Percentiles rank a stretch among this genome's conserved stretches.
Evolutionary conservation across 2,888 invertebrate species (phyloP).

Genomic region (Leucoma salicis): DNA sequence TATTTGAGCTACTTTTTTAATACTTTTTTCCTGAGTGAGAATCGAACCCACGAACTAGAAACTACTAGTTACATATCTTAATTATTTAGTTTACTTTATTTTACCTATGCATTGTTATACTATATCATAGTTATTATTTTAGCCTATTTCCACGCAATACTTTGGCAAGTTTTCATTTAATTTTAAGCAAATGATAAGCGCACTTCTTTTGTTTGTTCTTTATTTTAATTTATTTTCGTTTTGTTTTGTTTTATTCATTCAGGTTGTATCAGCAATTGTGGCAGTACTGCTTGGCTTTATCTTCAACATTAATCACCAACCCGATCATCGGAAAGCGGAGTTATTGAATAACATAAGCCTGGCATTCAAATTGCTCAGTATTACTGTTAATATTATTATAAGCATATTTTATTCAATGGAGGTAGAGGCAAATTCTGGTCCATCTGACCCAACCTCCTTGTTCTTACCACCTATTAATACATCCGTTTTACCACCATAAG

Average conservation of each 20-base stretch:
- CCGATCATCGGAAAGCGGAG: constrained; percentile 82
- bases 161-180: too few species aligned
- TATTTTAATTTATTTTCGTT: constrained; percentile 19
- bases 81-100: too few species aligned
- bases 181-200: not conserved
- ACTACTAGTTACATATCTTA: too few species aligned
- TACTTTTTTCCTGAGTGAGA: too few species aligned
- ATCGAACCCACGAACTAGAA: too few species aligned
- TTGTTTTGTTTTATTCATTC: constrained; percentile 43
- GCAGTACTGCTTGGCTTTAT: constrained; percentile 82
- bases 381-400: constrained; percentile 83
- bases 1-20: too few species aligned
- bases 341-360: constrained; percentile 83
- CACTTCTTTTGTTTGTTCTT: constrained; percentile 9
- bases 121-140: too few species aligned
- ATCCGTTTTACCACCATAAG: too few species aligned
- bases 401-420: constrained; percentile 81
- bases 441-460: too few species aligned
- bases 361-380: constrained; percentile 81
- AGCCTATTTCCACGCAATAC: too few species aligned
- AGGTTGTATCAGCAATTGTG: constrained; percentile 84
- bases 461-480: too few species aligned
- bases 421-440: constrained; percentile 51
- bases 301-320: constrained; percentile 83
- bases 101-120: too few species aligned